Base-by-base conservation (phyloP, 2,797 vertebrate genomes). In the Rhinichthys osculus region DNA sequence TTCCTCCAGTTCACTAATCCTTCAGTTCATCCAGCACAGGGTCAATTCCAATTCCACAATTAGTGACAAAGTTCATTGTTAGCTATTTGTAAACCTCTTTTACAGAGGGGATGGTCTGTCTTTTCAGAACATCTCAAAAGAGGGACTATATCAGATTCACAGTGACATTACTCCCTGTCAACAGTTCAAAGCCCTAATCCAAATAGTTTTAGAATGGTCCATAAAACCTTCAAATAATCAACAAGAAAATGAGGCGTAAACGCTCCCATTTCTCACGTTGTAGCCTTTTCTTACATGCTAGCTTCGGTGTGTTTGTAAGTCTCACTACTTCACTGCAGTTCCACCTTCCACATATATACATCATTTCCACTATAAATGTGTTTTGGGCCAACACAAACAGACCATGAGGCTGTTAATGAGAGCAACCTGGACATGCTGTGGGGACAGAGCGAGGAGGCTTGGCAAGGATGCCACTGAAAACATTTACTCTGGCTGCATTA, bases 401-500 rank as follows among this genome's bases (percentile, higher is more conserved):
- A 47, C 40, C 62, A 69, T 40, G 66, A 44, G 71, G 77, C 82
- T 88, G 82, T 90, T 85, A 88, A 19, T 27, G 66, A 90, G 89
- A 86, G 78, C 57, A 88, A 85, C 80, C 82, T 89, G 84, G 81
- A 86, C 86, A 83, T 82, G 78, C 85, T 86, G 70, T 64, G 88
- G 85, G 69, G 85, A 87, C 81, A 86, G 87, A 64, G 85, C 27
- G 30, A 82, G 85, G 77, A 90, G 86, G 86, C 90, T 88, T 93
- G 81, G 79, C 90, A 81, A 85, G 66, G 83, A 85, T 90, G 57
- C 70, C 83, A 80, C 40, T 88, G 72, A 89, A 93, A 92, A 89
- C 67, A 79, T 90, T 93, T 91, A 90, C 89, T 83, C 89, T 91
- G 91, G 89, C 93, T 88, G 88, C 66, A 70, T 87, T 64, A 67